Evolutionary conservation across 2,797 vertebrate species (phyloP), one percentile per base, ranked within the genome.

Genomic region (Crenichthys baileyi): DNA sequence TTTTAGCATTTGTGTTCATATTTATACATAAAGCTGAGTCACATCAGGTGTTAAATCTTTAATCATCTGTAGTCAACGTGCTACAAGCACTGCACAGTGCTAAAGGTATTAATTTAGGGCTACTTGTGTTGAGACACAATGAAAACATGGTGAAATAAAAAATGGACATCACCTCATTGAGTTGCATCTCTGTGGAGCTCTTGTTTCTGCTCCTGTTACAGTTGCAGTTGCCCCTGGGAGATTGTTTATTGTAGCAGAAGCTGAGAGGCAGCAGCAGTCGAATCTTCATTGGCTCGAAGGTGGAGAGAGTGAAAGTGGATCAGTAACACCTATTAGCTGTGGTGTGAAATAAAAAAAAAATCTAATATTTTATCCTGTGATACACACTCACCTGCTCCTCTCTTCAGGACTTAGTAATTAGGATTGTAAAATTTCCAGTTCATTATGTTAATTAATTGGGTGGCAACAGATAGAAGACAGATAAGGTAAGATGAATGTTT

Each of bases 281-380:
- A 63, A 41, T 65, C 63, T 73, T 5, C 81, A 11, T 63, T 26
- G 67, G 74, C 79, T 82, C 0, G 24, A 48, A 77, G 86, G 77
- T 44, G 50, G 26, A 75, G 53, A 72, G 77, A 73, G 70, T 61
- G 72, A 70, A 83, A 74, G 9, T 44, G 44, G 78, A 81, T 80
- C 73, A 77, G 78, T 75, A 68, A 83, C 76, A 51, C 63, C 22
- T 83, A 58, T 75, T 77, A 83, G 77, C 70, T 53, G 68, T 26
- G 50, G n/a, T 72, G 75, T 87, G 68, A 89, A 83, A 79, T 67
- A n/a, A 79, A 36, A 36, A 36, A 31, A 70, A 77, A 31, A 63
- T 51, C 70, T 53, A 44, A n/a, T 24, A 74, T 77, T 77, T 82
- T n/a, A 67, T 16, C 3, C 36, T 65, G n/a, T 2, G 1, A 22